Evolutionary conservation across 2,888 invertebrate species (phyloP).

Genomic region (Limnephilus lunatus): DNA sequence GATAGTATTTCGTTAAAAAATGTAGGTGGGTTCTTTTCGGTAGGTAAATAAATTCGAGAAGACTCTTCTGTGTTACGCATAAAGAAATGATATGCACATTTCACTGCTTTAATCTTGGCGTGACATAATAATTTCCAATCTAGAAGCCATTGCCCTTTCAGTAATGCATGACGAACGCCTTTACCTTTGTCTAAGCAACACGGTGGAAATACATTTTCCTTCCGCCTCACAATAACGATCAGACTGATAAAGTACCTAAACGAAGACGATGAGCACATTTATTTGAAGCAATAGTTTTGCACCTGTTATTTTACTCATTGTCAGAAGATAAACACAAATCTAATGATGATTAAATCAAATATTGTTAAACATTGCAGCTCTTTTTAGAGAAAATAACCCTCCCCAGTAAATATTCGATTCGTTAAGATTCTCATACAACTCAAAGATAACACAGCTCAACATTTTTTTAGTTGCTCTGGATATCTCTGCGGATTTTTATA

Average conservation of each 20-base stretch:
- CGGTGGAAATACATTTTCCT: background rate
- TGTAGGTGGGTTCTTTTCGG: background rate
- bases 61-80: background rate
- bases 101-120: background rate
- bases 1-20: background rate
- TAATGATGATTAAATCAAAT: background rate
- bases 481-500: too few species aligned
- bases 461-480: too few species aligned
- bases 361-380: too few species aligned
- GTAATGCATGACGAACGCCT: slow-evolving; percentile 11
- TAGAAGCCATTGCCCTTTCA: slow-evolving; percentile 12
- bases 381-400: too few species aligned
- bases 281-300: background rate
- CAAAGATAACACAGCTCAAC: too few species aligned
- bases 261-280: background rate
- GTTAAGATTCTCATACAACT: too few species aligned
- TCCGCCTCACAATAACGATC: background rate
- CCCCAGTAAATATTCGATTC: too few species aligned
- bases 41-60: background rate
- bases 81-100: background rate
- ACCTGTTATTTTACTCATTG: background rate
- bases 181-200: background rate
- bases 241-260: background rate
- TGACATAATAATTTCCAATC: background rate
- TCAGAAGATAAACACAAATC: background rate